Evolutionary conservation across 2,113 vertebrate genomes (phyloP).

Genomic region (human (Homo sapiens)): DNA sequence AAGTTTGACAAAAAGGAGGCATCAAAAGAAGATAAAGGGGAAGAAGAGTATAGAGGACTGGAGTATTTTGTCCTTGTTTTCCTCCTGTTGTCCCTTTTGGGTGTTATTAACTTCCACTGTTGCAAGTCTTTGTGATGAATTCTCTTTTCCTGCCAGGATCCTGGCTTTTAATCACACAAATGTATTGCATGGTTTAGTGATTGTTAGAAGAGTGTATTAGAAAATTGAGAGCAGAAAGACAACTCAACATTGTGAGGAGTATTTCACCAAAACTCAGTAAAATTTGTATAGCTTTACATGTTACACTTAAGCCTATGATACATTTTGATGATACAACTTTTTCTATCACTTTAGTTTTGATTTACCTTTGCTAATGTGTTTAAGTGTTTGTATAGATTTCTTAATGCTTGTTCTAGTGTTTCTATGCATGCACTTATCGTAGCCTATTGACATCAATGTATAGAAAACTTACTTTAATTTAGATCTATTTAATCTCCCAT

Average conservation of each 20-base stretch:
- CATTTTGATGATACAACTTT: too few species aligned
- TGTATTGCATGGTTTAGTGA: neutral
- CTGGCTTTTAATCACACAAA: neutral
- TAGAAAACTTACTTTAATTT: neutral
- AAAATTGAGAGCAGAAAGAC: neutral
- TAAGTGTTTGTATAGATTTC: neutral
- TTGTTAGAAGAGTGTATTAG: neutral
- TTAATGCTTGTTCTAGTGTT: neutral
- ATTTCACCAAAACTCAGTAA: neutral
- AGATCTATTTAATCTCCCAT: neutral
- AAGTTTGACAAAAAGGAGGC: neutral
- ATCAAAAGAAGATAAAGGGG: neutral
- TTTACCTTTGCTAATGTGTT: too few species aligned
- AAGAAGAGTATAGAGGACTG: neutral
- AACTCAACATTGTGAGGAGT: neutral
- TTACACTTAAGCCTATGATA: neutral
- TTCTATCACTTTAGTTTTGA: too few species aligned
- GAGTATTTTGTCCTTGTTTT: neutral
- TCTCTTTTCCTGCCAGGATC: neutral
- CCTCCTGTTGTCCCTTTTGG: neutral
- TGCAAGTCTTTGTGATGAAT: neutral
- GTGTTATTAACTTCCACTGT: neutral
- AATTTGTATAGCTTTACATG: neutral
- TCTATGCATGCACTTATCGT: neutral
- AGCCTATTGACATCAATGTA: neutral